phyloP scores from a whole-genome alignment of 2,888 invertebrate genomes.

The Synergus umbraculus region DNA sequence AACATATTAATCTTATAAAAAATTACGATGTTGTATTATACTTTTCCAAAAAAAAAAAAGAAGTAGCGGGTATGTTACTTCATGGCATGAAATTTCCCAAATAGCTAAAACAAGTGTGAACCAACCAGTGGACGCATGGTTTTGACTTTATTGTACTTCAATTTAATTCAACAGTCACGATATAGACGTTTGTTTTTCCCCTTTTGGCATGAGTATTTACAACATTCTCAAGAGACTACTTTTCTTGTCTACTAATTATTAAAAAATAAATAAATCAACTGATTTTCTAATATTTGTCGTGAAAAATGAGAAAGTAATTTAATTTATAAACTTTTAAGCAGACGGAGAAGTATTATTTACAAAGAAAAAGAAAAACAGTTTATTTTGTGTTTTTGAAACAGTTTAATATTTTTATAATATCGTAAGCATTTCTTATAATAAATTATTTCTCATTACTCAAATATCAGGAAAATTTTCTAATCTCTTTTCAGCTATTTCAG shows the following conservation, averaged over 20 bases:
- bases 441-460: too few species aligned
- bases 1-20: background rate
- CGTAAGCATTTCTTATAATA: too few species aligned
- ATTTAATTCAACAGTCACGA: conserved; percentile 58
- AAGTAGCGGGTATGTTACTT: conserved; percentile 58
- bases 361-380: too few species aligned
- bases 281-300: conserved; percentile 39
- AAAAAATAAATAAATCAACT: conserved; percentile 44
- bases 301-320: background rate
- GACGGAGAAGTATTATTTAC: too few species aligned
- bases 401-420: too few species aligned
- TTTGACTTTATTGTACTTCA: conserved; percentile 64
- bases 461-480: too few species aligned
- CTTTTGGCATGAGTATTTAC: conserved; percentile 66
- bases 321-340: background rate
- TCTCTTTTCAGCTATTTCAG: too few species aligned
- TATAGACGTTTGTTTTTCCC: conserved; percentile 56
- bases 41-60: conserved; percentile 37
- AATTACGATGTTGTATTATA: background rate
- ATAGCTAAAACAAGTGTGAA: conserved; percentile 64
- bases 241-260: conserved; percentile 51
- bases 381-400: too few species aligned
- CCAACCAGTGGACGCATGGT: conserved; percentile 69
- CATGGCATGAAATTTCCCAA: conserved; percentile 62
- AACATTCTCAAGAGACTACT: conserved; percentile 59